Base-by-base conservation (phyloP, 2,113 vertebrate species). In the Pungitius pungitius region DNA sequence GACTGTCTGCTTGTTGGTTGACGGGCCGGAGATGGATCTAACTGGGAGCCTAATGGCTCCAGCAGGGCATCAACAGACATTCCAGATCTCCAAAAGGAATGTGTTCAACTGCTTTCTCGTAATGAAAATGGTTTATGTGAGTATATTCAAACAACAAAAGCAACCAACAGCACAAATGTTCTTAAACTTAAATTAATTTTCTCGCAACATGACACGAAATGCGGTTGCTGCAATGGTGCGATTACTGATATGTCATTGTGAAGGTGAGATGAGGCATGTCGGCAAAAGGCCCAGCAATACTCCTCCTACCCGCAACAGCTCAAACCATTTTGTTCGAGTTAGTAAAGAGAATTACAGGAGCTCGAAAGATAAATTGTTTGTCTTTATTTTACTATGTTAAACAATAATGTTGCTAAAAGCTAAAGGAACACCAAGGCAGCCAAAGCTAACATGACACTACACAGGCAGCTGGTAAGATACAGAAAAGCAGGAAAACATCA, bases 11-110 rank as follows among this genome's bases (percentile, higher is more conserved):
- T 9, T 35, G 84, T 71, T 72, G 73, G 84, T 70, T 81, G 82
- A 84, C 83, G 82, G n/a, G 69, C 40, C 7, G 22, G 65, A 85
- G 86, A 85, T 76, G 40, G 81, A 83, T 90, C 82, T 82, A 73
- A 77, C 87, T 83, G 85, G 73, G 82, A 84, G 79, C 81, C 80
- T 91, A 91, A 90, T 91, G 77, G 82, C 69, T 84, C 77, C 74
- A 35, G 85, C 61, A 42, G 73, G 54, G 54, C 27, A 30, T 55
- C 83, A 82, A 52, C 71, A 30, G 63, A 26, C 40, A 54, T 77
- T 65, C 73, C 78, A 61, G 40, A 82, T 78, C 80, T 57, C 67
- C 65, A 24, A 45, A 45, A 10, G 81, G 59, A 51, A 60, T 75
- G 84, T 85, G 77, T 80, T 69, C 73, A 61, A 79, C 76, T 65